Base-by-base conservation (phyloP, 2,888 invertebrate genomes). In the Orgyia antiqua region DNA sequence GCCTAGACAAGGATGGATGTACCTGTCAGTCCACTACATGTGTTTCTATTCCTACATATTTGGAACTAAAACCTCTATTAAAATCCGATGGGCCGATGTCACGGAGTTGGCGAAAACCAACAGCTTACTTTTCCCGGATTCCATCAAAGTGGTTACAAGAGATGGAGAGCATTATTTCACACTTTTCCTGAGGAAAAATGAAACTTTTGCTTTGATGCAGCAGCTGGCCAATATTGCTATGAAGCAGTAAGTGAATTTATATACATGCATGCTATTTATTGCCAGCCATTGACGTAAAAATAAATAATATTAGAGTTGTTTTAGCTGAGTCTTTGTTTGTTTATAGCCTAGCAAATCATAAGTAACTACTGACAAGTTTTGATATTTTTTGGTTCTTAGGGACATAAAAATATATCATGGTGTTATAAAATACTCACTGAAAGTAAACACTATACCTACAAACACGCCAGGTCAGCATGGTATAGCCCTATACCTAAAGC, bases 221-320 rank as follows among this genome's bases (percentile, higher is more conserved):
- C 98, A 98, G 70, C 87, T 99, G 23, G 96, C 97, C 31, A 98
- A 98, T 84, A 91, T 98, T 82, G 98, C 98, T 34, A 98, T 99
- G 92, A 97, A 96, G 88, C 92, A 94, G 91, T 91, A 69, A 87
- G 84, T 72, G 20, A 9, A 13, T 12, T 20, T n/a, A n/a, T n/a
- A n/a, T n/a, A n/a, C n/a, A n/a, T n/a, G n/a, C n/a, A n/a, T n/a
- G n/a, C n/a, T n/a, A n/a, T n/a, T n/a, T n/a, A n/a, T n/a, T n/a
- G n/a, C n/a, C n/a, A n/a, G n/a, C n/a, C n/a, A n/a, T n/a, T n/a
- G n/a, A n/a, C n/a, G n/a, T n/a, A n/a, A n/a, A n/a, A n/a, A n/a
- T n/a, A n/a, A n/a, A n/a, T n/a, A n/a, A n/a, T n/a, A n/a, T n/a
- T n/a, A n/a, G n/a, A n/a, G n/a, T n/a, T 17, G 17, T 17, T 17